Percentiles rank a stretch among this genome's conserved stretches.
Conservation (phyloP, 2,888 invertebrate genomes). For the Folsomia candida region DNA sequence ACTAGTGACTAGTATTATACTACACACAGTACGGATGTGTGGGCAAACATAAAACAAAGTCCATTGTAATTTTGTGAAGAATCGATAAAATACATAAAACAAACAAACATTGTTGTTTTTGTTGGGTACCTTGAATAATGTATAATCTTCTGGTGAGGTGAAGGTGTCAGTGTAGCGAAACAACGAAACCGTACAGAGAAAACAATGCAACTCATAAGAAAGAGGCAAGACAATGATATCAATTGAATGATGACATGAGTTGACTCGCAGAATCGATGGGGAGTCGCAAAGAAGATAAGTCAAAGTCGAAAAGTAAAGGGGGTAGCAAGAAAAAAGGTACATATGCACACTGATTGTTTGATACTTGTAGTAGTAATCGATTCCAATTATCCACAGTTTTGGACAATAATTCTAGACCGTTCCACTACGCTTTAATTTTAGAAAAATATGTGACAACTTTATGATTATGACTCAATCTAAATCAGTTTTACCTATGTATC, state of each 20-base stretch:
- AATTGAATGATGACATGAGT: background rate
- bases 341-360: too few species aligned
- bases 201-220: background rate
- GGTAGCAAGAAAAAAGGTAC: background rate
- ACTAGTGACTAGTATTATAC: too few species aligned
- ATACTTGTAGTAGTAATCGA: too few species aligned
- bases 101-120: background rate
- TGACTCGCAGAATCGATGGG: background rate
- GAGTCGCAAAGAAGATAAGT: constrained; percentile 10
- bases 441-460: too few species aligned
- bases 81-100: background rate
- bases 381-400: too few species aligned
- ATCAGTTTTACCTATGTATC: too few species aligned
- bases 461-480: too few species aligned
- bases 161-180: background rate
- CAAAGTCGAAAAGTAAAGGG: background rate
- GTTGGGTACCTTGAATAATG: background rate
- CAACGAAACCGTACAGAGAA: background rate
- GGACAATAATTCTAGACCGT: too few species aligned
- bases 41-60: too few species aligned
- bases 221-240: background rate
- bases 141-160: background rate
- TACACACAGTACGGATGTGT: too few species aligned
- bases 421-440: too few species aligned
- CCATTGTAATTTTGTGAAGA: background rate